Conservation (phyloP, 2,888 invertebrate species). For the Loripinus fragilis region DNA sequence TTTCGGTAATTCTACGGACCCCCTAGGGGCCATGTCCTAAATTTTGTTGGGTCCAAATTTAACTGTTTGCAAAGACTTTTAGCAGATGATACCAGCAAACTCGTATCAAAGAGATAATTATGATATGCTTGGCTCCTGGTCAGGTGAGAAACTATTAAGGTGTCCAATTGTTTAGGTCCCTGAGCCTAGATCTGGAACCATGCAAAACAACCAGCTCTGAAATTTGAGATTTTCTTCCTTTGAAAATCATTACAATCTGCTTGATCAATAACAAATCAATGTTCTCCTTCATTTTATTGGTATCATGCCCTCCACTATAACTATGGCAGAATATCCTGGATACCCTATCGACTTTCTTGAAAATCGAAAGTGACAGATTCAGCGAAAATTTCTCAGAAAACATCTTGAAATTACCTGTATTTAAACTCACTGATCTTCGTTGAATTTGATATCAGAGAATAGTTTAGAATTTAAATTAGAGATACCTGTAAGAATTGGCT, state of each 20-base stretch:
- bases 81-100: too few relatives aligned
- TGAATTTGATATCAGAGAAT: neutral
- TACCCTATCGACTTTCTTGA: slow-evolving; percentile 22
- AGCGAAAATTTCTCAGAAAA: slow-evolving; percentile 7
- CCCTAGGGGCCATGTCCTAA: too few relatives aligned
- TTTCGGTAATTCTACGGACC: too few relatives aligned
- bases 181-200: too few relatives aligned
- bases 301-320: neutral
- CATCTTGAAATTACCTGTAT: neutral
- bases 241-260: neutral
- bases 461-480: neutral
- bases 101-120: too few relatives aligned
- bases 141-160: too few relatives aligned
- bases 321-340: slow-evolving; percentile 23
- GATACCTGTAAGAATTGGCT: slow-evolving; percentile 94
- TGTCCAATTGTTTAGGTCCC: too few relatives aligned
- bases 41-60: too few relatives aligned
- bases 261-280: slow-evolving; percentile 15
- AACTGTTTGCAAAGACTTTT: too few relatives aligned
- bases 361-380: slow-evolving; percentile 54
- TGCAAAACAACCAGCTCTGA: slow-evolving; percentile 86
- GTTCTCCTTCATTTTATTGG: neutral
- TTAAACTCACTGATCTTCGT: neutral
- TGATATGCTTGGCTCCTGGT: too few relatives aligned
- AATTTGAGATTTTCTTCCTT: slow-evolving; percentile 69